phyloP scores from a whole-genome alignment of 2,888 invertebrate species.

The Eupithecia insigniata region DNA sequence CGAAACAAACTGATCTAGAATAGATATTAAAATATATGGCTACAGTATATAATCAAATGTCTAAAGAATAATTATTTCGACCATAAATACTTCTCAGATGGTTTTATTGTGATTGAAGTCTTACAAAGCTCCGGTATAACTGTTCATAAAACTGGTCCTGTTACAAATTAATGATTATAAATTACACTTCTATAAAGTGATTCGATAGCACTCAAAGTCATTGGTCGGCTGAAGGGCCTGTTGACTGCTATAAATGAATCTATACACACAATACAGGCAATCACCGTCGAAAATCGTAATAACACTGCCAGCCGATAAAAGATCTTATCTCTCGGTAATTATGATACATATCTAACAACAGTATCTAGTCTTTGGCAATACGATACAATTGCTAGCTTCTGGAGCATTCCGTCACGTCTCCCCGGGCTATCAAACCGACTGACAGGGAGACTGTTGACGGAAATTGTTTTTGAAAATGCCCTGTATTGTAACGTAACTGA shows the following conservation, averaged over 20 bases:
- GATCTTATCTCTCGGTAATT: constrained; percentile 23
- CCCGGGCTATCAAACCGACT: constrained; percentile 19
- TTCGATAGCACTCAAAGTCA: constrained; percentile 37
- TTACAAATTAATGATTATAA: constrained; percentile 39
- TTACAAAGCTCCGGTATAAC: constrained; percentile 20
- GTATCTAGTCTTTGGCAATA: constrained; percentile 41
- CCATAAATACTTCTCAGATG: not conserved
- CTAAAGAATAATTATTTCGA: constrained; percentile 6
- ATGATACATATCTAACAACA: constrained; percentile 10
- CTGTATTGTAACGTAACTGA: not conserved
- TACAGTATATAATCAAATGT: not conserved
- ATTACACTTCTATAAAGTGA: constrained; percentile 38
- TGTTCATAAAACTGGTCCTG: constrained; percentile 30
- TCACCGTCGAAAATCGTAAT: constrained; percentile 49
- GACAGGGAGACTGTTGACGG: constrained; percentile 23
- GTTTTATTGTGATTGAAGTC: constrained; percentile 18
- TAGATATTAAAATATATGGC: not conserved
- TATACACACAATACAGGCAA: constrained; percentile 61
- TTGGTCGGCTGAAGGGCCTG: constrained; percentile 42
- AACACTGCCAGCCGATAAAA: constrained; percentile 13
- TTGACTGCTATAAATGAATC: constrained; percentile 47
- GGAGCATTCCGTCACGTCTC: constrained; percentile 42
- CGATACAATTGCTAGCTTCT: constrained; percentile 35
- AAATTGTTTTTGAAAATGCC: constrained; percentile 21
- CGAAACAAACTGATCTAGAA: not conserved